A percentile compares a stretch with the other conserved stretches of the same genome.
phyloP scores from a whole-genome alignment of 2,888 invertebrate genomes.

The Synanthedon formicaeformis region DNA sequence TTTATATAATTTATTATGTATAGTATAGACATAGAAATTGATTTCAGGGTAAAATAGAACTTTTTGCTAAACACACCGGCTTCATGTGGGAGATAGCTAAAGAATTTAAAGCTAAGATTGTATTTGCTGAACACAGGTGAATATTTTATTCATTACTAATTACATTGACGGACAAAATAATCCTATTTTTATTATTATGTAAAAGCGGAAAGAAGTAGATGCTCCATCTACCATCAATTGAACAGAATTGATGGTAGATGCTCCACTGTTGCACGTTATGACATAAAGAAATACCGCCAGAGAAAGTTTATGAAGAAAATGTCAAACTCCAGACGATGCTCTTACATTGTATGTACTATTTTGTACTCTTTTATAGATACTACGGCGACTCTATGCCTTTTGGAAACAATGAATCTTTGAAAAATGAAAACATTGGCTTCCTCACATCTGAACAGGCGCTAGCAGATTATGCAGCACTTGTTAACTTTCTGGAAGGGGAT shows the following conservation, averaged over 20 bases:
- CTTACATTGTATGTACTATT: no score
- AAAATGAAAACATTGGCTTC: constrained; percentile 80
- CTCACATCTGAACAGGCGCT: constrained; percentile 91
- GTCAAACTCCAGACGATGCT: no score
- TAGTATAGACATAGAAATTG: neutral
- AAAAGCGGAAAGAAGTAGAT: no score
- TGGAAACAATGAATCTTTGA: constrained; percentile 77
- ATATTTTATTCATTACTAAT: constrained; percentile 2
- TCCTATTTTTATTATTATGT: no score
- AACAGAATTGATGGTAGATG: no score
- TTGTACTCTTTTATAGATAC: constrained; percentile 64
- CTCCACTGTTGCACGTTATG: no score
- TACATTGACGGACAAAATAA: no score
- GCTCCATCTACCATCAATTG: no score
- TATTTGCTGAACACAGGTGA: constrained; percentile 93
- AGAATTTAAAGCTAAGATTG: constrained; percentile 81
- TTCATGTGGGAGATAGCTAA: constrained; percentile 93
- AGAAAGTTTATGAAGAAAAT: no score
- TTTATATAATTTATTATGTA: neutral
- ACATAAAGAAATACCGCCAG: no score
- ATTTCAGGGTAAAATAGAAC: constrained; percentile 81
- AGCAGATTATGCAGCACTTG: constrained; percentile 89
- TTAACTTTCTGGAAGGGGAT: constrained; percentile 73
- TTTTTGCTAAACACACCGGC: constrained; percentile 92
- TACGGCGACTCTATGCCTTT: constrained; percentile 93